These are phyloP conservation scores for Archocentrus centrarchus DNA, from an alignment of 2,113 vertebrate species.

Conservation along the genomic window DNA sequence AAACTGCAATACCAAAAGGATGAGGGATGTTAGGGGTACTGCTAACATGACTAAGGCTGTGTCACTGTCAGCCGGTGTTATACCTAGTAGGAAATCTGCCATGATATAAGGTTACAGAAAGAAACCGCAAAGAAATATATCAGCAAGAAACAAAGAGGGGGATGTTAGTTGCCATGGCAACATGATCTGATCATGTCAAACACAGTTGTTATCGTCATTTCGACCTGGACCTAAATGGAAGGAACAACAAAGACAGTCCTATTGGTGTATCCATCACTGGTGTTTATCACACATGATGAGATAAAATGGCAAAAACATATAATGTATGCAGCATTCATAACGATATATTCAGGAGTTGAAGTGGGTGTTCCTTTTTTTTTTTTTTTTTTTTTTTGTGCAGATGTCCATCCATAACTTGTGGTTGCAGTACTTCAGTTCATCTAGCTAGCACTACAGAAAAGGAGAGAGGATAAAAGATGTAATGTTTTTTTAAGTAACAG, in stretches of 20 bases:
- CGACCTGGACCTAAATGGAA: background rate
- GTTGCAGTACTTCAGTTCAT: background rate
- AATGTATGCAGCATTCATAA: background rate
- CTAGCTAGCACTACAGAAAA: background rate
- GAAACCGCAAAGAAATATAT: constrained; percentile 44
- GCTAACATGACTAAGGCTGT: background rate
- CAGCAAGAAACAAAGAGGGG: background rate
- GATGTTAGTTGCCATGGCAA: background rate
- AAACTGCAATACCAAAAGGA: background rate
- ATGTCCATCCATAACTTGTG: background rate
- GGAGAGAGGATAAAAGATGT: background rate
- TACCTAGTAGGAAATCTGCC: constrained; percentile 44
- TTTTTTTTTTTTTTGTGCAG: background rate
- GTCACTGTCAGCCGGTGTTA: constrained; percentile 29
- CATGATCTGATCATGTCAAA: background rate
- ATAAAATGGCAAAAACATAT: background rate
- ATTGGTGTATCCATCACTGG: background rate
- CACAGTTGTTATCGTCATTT: background rate
- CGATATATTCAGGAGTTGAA: too few species aligned
- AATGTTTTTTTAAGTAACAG: background rate
- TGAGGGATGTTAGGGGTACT: background rate
- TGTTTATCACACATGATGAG: background rate
- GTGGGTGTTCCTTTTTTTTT: too few species aligned
- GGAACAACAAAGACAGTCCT: background rate
- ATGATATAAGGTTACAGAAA: constrained; percentile 21